Evolutionary conservation across 2,797 vertebrate species (phyloP).

Genomic region (Tauraco hartlaubi): DNA sequence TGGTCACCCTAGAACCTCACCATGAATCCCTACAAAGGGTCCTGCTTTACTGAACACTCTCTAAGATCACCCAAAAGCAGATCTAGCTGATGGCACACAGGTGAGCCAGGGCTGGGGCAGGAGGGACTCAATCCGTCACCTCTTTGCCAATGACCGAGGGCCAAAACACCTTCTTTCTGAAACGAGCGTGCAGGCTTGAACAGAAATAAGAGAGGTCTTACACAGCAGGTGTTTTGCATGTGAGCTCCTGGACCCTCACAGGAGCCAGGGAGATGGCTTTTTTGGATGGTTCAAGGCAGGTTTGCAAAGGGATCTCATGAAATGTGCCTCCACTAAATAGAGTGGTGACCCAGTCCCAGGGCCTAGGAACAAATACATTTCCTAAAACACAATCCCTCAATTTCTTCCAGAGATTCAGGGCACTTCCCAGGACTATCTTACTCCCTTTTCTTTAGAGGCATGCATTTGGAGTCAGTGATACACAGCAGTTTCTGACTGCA

Average conservation of each 20-base stretch:
- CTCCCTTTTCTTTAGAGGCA: not conserved
- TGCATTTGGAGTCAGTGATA: not conserved
- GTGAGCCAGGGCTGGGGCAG: rapidly evolving
- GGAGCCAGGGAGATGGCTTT: not conserved
- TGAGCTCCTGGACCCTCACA: not conserved
- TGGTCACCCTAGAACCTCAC: not conserved
- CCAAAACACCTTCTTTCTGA: not conserved
- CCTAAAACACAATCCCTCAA: not conserved
- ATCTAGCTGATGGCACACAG: not conserved
- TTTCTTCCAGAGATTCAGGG: not conserved
- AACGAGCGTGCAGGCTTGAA: not conserved
- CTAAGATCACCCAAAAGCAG: not conserved
- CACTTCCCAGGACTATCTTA: not conserved
- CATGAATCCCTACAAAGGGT: not conserved
- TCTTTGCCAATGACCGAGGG: not conserved
- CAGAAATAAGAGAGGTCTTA: not conserved
- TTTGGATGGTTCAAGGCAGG: not conserved
- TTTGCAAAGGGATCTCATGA: not conserved
- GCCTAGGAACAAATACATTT: not conserved
- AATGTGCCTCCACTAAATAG: not conserved
- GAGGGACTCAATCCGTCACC: not conserved
- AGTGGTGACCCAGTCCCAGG: not conserved
- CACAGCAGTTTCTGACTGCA: not conserved
- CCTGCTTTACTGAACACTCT: not conserved
- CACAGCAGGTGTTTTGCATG: not conserved